Base-by-base conservation (phyloP, 2,797 vertebrate genomes). In the Fratercula arctica region DNA sequence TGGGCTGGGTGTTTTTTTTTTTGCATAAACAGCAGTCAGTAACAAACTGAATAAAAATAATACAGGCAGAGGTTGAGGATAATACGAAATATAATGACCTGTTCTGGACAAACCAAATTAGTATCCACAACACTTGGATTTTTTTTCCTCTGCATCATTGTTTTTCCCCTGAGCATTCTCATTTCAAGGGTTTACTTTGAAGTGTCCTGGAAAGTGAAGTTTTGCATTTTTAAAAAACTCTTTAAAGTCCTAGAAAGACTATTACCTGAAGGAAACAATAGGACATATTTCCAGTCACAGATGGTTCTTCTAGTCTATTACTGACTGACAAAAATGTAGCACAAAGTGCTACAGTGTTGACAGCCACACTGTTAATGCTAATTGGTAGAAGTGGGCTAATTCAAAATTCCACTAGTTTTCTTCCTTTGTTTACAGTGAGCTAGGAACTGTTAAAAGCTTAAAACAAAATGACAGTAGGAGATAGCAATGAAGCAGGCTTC, bases 271-370 rank as follows among this genome's bases (percentile, higher is more conserved):
- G 74, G 68, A 85, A 96, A 88, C 77, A 96, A 91, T 79, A 25
- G 74, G 83, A 95, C 84, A 94, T 81, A 96, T 92, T 96, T 96
- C 70, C 89, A 89, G 76, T 94, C 91, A 95, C 95, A 96, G 83
- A 92, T 89, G 96, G 95, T 39, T 93, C 68, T 87, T 64, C 10
- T 8, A 73, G 73, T 33, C 68, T 59, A 60, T 43, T 70, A 64
- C 21, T 81, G 56, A 63, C 54, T 0, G 15, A 89, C 73, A 78
- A 87, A 96, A 93, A 84, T 10, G 48, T 57, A 70, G 61, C 48
- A 63, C 31, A 61, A 85, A 95, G 70, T 68, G 37, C 41, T 59
- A 46, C 61, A 57, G 48, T 85, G 88, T 83, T 93, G 94, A 94
- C 66, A 94, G 88, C 48, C 19, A 92, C 43, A 81, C 28, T 54